Evolutionary conservation across 2,797 vertebrate species (phyloP), one percentile per base, ranked within the genome.

Genomic region (Enteromius trimaculatus): DNA sequence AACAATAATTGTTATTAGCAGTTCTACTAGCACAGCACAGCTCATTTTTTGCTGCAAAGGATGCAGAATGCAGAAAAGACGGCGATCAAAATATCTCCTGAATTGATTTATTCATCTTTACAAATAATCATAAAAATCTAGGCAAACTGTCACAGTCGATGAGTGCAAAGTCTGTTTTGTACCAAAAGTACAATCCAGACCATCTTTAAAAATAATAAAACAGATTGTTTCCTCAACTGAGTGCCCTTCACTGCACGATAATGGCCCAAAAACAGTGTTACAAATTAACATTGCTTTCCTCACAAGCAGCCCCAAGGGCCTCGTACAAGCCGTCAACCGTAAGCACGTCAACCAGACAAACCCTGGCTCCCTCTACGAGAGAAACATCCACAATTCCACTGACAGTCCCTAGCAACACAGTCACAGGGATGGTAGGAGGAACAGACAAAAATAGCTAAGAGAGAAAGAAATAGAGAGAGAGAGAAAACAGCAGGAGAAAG

Each of bases 361-460:
- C 21, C 23, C 13, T 74, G 74, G 42, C 71, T 78, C 77, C 42
- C 71, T 31, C 79, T 44, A 44, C 6, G 6, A 79, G 66, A 66
- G 66, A 79, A 62, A 65, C 37, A 85, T 87, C 55, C 39, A 78
- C 78, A 77, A 79, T 69, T 88, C 85, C 85, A 84, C 88, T 87
- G 85, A 85, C 88, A 88, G 90, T 89, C 88, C 91, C 90, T 62
- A 68, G 90, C 90, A 88, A 93, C 92, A 91, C 66, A 86, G 88
- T 89, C 88, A 89, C 89, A 89, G 89, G 62, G 84, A 81, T 68
- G 89, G 91, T 86, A 86, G 77, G 86, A 85, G 72, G 82, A 80
- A 88, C 66, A 71, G 79, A 84, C 74, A 29, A 72, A 88, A 86
- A 87, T 86, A 86, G 80, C 85, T 49, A 42, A 85, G 82, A 84